Conservation (phyloP, 2,888 invertebrate genomes). For the Erynnis tages region DNA sequence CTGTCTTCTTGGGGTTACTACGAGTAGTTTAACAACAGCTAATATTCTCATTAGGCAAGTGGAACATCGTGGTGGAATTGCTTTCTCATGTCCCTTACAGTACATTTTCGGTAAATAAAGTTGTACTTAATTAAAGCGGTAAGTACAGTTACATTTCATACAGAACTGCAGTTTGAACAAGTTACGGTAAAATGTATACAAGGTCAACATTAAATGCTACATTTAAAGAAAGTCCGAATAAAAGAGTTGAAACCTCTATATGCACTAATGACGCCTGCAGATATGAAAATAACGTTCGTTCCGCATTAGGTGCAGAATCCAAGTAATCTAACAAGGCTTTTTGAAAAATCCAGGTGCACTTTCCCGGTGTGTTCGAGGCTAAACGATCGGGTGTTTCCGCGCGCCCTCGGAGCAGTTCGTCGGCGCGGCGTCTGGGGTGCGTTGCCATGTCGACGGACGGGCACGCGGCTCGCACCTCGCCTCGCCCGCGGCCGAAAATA, state of each 20-base stretch:
- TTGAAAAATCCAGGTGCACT: slow-evolving; percentile 33
- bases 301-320: slow-evolving; percentile 30
- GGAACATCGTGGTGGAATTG: too few relatives aligned
- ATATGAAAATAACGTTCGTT: slow-evolving; percentile 32
- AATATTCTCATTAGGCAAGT: too few relatives aligned
- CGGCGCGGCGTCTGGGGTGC: slow-evolving; percentile 69
- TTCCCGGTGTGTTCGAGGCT: slow-evolving; percentile 35
- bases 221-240: neutral
- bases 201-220: slow-evolving; percentile 1
- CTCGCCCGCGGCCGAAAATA: slow-evolving; percentile 69
- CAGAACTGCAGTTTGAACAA: neutral
- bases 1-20: too few relatives aligned
- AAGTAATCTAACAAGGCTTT: slow-evolving; percentile 36
- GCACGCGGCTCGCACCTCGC: slow-evolving; percentile 55
- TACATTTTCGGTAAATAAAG: too few relatives aligned
- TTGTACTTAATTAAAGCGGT: neutral
- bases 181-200: neutral
- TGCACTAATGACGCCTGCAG: slow-evolving; percentile 26
- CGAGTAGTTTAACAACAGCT: too few relatives aligned
- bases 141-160: neutral
- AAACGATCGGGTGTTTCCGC: slow-evolving; percentile 48
- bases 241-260: neutral
- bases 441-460: slow-evolving; percentile 66
- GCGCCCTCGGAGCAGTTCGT: slow-evolving; percentile 47
- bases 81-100: too few relatives aligned